Evolutionary conservation across 2,888 invertebrate species (phyloP), one percentile per base, ranked within the genome.

Genomic region (Amiota mariae): DNA sequence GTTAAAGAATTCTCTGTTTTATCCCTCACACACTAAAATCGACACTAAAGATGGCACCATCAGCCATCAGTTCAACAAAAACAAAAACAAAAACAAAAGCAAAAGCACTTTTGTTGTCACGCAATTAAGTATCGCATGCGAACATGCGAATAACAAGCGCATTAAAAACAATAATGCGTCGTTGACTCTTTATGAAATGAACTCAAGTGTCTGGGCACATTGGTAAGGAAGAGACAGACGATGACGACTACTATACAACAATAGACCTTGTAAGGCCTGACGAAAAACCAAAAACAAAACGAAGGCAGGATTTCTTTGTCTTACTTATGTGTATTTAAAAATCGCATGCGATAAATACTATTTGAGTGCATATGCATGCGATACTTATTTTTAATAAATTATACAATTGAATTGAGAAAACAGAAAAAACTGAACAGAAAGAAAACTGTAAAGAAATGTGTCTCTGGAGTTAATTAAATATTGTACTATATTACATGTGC

Each of bases 41-140:
- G 36, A 36, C 36, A 36, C 36, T 36, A 6, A 36, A 6, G 36
- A 36, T 36, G 36, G 11, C 59, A n/a, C 59, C 59, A 18, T 15
- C 73, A 48, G n/a, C 63, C n/a, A 59, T n/a, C 70, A 49, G 10
- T n/a, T n/a, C n/a, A n/a, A n/a, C n/a, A n/a, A n/a, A n/a, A n/a
- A n/a, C n/a, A n/a, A n/a, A n/a, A n/a, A n/a, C n/a, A n/a, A n/a
- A n/a, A n/a, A n/a, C n/a, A 4, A 13, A n/a, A n/a, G 15, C 47
- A 36, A 36, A 36, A 6, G 36, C 3, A 49, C n/a, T 15, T 47
- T 68, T 20, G 54, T 72, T 75, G 85, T 80, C 86, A 86, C 87
- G 86, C 86, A 87, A 87, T 82, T 84, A 83, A 86, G 80, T 85
- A 82, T 86, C 84, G 85, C 87, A 87, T 86, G 87, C 79, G 80